These are phyloP conservation scores for Lithodes maja DNA, from an alignment of 2,888 invertebrate species.

Conservation along the genomic window DNA sequence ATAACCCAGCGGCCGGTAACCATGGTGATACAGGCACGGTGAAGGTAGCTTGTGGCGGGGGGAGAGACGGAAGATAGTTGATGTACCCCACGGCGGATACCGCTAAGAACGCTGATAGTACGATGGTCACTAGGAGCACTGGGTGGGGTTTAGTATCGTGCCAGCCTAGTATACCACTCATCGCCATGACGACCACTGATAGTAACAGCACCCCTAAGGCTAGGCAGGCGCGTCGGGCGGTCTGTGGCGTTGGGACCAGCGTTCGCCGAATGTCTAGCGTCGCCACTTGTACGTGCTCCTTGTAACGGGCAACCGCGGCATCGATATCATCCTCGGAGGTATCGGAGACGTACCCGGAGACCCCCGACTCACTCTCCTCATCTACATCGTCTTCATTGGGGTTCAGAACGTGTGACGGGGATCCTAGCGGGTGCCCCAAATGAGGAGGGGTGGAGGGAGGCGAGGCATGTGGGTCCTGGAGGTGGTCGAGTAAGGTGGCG, in stretches of 20 bases:
- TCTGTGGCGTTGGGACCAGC: conserved; percentile 28
- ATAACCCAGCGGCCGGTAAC: conserved; percentile 77
- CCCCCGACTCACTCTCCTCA: conserved; percentile 24
- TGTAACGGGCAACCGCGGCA: conserved; percentile 85
- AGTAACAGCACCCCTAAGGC: conserved; percentile 22
- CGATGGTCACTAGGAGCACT: conserved; percentile 18
- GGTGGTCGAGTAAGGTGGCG: conserved; percentile 29
- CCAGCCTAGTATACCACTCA: conserved; percentile 35
- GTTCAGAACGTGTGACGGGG: not conserved
- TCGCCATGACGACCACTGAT: conserved; percentile 14
- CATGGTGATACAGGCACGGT: conserved; percentile 72
- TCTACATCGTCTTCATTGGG: conserved; percentile 2
- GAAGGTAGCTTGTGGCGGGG: conserved; percentile 40
- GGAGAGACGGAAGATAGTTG: conserved; percentile 43
- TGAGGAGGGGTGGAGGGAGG: conserved; percentile 7
- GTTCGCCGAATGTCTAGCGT: conserved; percentile 36
- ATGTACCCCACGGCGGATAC: conserved; percentile 41
- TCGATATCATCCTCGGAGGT: conserved; percentile 81
- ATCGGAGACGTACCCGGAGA: conserved; percentile 75
- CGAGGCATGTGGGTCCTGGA: conserved; percentile 15
- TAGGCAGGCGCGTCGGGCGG: conserved; percentile 51
- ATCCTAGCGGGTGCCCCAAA: not conserved
- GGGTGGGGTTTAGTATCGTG: not conserved
- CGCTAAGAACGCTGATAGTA: conserved; percentile 17
- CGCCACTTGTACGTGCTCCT: conserved; percentile 78